Percentiles rank a stretch among this genome's conserved stretches.
Conservation (phyloP, 2,797 vertebrate species). For the Oceanodroma leucorhoa region DNA sequence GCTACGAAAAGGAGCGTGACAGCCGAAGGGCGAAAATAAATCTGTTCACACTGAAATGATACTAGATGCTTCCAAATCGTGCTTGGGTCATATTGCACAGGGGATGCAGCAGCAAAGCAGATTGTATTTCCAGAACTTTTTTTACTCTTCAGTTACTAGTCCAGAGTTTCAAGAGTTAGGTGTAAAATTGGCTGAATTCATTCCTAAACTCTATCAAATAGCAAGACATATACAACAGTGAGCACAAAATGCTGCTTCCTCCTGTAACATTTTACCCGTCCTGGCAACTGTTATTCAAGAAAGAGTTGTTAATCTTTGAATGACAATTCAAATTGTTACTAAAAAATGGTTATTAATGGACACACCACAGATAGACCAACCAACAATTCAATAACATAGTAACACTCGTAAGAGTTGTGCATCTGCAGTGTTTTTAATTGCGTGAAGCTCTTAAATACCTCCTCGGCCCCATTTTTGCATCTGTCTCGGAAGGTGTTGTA, state of each 20-base stretch:
- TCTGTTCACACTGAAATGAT: background rate
- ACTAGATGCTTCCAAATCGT: background rate
- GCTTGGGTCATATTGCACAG: no score
- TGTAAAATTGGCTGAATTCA: background rate
- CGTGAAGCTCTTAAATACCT: background rate
- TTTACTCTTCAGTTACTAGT: background rate
- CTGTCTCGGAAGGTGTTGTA: rapidly evolving
- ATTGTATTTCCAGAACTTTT: background rate
- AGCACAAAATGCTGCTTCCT: background rate
- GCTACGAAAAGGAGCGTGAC: rapidly evolving
- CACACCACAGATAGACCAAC: rapidly evolving
- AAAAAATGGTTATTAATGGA: background rate
- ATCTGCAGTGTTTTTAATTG: background rate
- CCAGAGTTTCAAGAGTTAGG: background rate
- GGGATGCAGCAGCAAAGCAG: background rate
- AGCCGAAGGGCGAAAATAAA: background rate
- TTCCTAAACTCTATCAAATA: background rate
- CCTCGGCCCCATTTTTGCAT: background rate
- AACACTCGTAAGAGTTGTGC: rapidly evolving
- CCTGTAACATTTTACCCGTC: background rate
- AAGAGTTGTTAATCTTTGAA: background rate
- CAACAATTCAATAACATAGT: background rate
- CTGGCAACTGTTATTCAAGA: background rate
- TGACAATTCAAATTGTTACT: background rate
- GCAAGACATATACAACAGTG: rapidly evolving